Percentiles rank a stretch among this genome's conserved stretches.
Conservation (phyloP, 2,113 vertebrate genomes). For the Nothocercus julius region DNA sequence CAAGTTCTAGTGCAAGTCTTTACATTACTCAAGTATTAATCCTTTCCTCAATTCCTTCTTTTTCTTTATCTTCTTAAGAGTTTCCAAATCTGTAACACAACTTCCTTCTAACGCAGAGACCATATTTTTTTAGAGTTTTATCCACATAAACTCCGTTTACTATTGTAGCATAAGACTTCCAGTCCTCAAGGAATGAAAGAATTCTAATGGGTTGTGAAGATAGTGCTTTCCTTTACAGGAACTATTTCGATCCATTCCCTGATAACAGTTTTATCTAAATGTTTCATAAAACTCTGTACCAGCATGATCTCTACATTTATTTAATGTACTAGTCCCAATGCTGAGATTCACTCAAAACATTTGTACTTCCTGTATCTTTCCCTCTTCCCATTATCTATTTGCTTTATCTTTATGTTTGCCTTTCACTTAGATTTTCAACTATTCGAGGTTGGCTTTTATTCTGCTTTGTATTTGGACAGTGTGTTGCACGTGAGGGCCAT, state of each 20-base stretch:
- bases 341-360: slow-evolving; percentile 11
- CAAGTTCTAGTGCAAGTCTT: background rate
- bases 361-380: slow-evolving; percentile 2
- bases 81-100: background rate
- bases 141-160: slow-evolving; percentile 33
- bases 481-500: background rate
- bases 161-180: background rate
- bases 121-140: background rate
- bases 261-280: slow-evolving; percentile 11
- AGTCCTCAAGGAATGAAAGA: slow-evolving; percentile 19
- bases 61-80: background rate
- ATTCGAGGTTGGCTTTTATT: slow-evolving; percentile 33
- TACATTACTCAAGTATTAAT: slow-evolving; percentile 1
- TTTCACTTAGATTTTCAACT: slow-evolving; percentile 47
- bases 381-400: slow-evolving; percentile 34
- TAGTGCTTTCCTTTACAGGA: slow-evolving; percentile 27
- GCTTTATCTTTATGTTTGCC: slow-evolving; percentile 46
- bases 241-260: slow-evolving; percentile 31
- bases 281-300: slow-evolving; percentile 3
- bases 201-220: slow-evolving; percentile 31
- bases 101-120: background rate
- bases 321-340: background rate
- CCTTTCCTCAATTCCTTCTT: slow-evolving; percentile 11
- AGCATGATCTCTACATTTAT: slow-evolving; percentile 1
- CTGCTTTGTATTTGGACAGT: slow-evolving; percentile 38